phyloP scores from a whole-genome alignment of 2,113 vertebrate species.

The Alethe diademata region DNA sequence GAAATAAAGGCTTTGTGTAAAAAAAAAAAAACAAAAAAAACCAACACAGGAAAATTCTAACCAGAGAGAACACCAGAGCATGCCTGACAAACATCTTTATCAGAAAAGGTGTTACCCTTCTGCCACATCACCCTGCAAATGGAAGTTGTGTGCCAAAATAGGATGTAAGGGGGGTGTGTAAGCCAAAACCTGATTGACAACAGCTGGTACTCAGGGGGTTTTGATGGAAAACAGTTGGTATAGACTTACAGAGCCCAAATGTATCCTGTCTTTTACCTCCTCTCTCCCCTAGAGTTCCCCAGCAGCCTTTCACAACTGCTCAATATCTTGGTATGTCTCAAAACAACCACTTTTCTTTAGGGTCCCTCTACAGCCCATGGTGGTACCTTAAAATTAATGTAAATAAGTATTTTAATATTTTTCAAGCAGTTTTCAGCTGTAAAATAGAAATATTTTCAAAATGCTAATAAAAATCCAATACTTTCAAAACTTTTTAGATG shows the following conservation, averaged over 20 bases:
- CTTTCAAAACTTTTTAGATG: background rate
- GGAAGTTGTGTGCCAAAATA: background rate
- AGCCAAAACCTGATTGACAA: background rate
- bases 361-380: background rate
- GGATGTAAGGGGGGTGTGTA: background rate
- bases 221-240: background rate
- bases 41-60: background rate
- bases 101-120: background rate
- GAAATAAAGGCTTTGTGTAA: background rate
- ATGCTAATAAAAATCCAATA: background rate
- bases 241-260: background rate
- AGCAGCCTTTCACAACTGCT: background rate
- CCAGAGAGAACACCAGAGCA: background rate
- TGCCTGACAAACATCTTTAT: background rate
- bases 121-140: background rate
- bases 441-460: background rate
- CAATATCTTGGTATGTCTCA: rapidly evolving
- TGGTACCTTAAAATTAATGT: background rate
- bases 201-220: background rate
- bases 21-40: background rate
- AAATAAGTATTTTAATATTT: background rate
- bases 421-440: background rate
- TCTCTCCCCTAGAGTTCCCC: background rate
- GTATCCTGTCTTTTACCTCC: background rate
- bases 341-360: background rate